A percentile compares a stretch with the other conserved stretches of the same genome.
Evolutionary conservation across 2,797 vertebrate genomes (phyloP).

Genomic region (Lacerta viridis): DNA sequence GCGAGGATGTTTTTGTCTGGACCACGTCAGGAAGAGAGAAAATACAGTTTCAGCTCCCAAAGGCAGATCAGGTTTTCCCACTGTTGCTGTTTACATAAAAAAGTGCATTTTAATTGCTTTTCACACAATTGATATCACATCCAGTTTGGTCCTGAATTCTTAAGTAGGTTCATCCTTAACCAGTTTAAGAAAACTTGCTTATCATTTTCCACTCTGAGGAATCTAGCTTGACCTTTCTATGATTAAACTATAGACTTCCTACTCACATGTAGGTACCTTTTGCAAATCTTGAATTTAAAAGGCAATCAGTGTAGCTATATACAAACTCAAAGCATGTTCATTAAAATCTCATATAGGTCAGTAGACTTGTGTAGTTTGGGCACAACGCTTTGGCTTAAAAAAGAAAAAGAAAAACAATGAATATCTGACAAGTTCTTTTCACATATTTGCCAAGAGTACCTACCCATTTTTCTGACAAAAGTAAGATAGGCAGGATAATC

Average conservation of each 20-base stretch:
- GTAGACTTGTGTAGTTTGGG: not conserved
- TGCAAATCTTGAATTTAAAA: constrained; percentile 41
- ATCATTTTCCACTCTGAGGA: rapidly evolving
- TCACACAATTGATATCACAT: not conserved
- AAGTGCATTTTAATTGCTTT: not conserved
- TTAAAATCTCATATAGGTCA: not conserved
- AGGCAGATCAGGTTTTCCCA: not conserved
- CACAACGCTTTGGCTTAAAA: not conserved
- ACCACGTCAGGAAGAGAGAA: not conserved
- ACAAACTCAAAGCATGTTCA: not conserved
- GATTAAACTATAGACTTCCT: not conserved
- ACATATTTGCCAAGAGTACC: constrained; percentile 53
- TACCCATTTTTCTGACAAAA: constrained; percentile 62
- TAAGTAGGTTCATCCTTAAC: not conserved
- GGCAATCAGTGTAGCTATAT: not conserved
- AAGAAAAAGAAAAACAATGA: constrained; percentile 57
- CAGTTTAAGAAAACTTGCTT: not conserved
- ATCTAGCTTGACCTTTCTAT: rapidly evolving
- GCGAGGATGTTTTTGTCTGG: not conserved
- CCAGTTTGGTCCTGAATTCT: not conserved
- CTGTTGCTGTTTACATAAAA: not conserved
- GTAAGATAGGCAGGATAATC: constrained; percentile 53
- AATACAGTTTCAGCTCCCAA: not conserved
- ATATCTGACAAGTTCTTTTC: constrained; percentile 59
- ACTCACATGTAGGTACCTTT: constrained; percentile 2